Percentiles rank a stretch among this genome's conserved stretches.
phyloP scores from a whole-genome alignment of 2,888 invertebrate genomes.

The Hypomecis atomaria region DNA sequence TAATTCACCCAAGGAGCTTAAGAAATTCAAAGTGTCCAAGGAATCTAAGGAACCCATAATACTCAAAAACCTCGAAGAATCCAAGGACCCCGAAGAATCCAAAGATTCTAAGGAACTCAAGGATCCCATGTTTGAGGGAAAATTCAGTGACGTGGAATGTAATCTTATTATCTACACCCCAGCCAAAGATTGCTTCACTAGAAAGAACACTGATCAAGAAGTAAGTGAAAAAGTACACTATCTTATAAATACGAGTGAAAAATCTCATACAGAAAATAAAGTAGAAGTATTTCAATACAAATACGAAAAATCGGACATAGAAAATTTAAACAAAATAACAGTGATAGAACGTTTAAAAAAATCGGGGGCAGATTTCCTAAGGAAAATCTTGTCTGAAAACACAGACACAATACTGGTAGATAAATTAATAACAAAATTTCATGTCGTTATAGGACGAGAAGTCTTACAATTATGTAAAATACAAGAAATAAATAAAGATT shows the following conservation, averaged over 20 bases:
- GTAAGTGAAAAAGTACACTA: constrained; percentile 43
- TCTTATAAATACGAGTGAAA: constrained; percentile 39
- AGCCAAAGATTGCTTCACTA: constrained; percentile 44
- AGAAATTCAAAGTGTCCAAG: too few relatives aligned
- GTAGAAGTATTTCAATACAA: constrained; percentile 48
- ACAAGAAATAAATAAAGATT: constrained; percentile 16
- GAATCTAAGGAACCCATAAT: too few relatives aligned
- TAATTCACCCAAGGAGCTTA: too few relatives aligned
- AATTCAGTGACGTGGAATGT: constrained; percentile 46
- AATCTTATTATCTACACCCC: constrained; percentile 54
- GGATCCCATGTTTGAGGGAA: constrained; percentile 49
- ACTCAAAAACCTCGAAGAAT: too few relatives aligned
- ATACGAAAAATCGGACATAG: constrained; percentile 42
- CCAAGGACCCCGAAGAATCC: too few relatives aligned
- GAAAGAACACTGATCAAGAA: constrained; percentile 33
- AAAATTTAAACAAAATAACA: constrained; percentile 43
- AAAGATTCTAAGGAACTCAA: constrained; percentile 1
- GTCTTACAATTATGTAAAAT: constrained; percentile 43
- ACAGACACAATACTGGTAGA: constrained; percentile 47
- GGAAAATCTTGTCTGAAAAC: constrained; percentile 44
- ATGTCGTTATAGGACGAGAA: constrained; percentile 50
- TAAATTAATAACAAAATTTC: constrained; percentile 51
- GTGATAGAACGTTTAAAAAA: constrained; percentile 46
- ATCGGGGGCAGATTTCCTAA: constrained; percentile 47
- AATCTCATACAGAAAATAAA: constrained; percentile 35